Percentiles rank a stretch among this genome's conserved stretches.
Evolutionary conservation across 92 coral and sea anemone species (phyloP).

Genomic region (Siderastrea radians): DNA sequence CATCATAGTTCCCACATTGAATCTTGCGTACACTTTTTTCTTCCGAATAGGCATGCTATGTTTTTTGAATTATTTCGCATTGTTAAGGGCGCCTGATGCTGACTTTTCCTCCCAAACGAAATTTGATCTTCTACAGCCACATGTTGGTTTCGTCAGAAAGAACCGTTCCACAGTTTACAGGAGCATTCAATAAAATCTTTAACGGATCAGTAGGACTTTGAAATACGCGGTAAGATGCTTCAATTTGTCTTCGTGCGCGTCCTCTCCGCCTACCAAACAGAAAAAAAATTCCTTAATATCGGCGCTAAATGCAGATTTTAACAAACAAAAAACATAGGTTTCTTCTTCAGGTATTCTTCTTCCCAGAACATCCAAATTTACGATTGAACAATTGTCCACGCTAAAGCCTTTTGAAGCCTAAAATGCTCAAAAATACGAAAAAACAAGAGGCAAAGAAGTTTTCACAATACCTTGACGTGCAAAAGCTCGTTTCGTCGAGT

Average conservation of each 20-base stretch:
- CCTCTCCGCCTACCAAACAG: conserved; percentile 26
- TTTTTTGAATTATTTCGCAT: conserved; percentile 3
- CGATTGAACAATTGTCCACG: conserved; percentile 38
- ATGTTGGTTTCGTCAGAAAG: conserved; percentile 44
- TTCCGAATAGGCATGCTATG: not conserved
- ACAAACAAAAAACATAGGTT: conserved; percentile 10
- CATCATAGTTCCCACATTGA: not conserved
- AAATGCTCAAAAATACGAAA: conserved; percentile 27
- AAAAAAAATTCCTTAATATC: conserved; percentile 23
- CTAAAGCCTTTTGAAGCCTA: conserved; percentile 42
- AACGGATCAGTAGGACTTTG: conserved; percentile 56
- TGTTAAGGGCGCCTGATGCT: conserved; percentile 8
- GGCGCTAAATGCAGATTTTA: conserved; percentile 36
- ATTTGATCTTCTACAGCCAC: conserved; percentile 57
- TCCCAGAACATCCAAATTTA: conserved; percentile 45
- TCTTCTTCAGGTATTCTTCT: conserved; percentile 37
- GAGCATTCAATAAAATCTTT: conserved; percentile 43
- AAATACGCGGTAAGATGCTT: conserved; percentile 44
- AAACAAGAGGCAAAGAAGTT: conserved; percentile 25
- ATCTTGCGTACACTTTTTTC: not conserved
- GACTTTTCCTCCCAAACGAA: conserved; percentile 48
- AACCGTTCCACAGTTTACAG: conserved; percentile 57
- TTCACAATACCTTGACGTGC: conserved; percentile 47
- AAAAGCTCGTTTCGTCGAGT: conserved; percentile 29
- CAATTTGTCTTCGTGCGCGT: conserved; percentile 38